A percentile compares a stretch with the other conserved stretches of the same genome.
phyloP scores from a whole-genome alignment of 2,797 vertebrate species.

The Siniperca obscura region DNA sequence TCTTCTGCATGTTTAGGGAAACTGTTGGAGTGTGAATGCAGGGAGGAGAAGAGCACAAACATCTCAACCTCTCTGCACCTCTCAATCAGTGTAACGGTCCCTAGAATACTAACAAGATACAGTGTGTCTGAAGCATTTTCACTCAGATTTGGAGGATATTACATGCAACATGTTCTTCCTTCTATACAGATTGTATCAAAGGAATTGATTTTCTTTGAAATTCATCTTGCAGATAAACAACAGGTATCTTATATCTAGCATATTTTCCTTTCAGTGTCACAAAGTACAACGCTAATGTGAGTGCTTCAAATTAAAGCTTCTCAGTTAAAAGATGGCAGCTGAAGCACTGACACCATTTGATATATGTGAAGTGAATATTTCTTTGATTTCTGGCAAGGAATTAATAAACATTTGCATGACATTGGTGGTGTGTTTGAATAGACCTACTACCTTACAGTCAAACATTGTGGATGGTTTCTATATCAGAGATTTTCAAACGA shows the following conservation, averaged over 20 bases:
- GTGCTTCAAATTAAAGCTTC: not conserved
- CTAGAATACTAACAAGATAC: not conserved
- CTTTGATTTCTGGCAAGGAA: too few species aligned
- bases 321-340: not conserved
- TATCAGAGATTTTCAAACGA: too few species aligned
- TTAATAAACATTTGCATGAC: too few species aligned
- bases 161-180: not conserved
- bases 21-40: constrained; percentile 1
- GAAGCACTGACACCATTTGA: too few species aligned
- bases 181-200: not conserved
- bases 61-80: not conserved
- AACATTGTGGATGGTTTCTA: too few species aligned
- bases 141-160: too few species aligned
- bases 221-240: not conserved
- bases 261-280: not conserved
- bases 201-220: not conserved
- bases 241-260: not conserved
- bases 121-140: not conserved
- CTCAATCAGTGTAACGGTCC: not conserved
- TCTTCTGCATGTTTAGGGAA: not conserved
- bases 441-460: too few species aligned
- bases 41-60: not conserved
- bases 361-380: too few species aligned
- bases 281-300: not conserved
- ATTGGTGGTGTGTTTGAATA: too few species aligned